Base-by-base conservation (phyloP, 2,888 invertebrate genomes). In the Eurytoma adleriae region DNA sequence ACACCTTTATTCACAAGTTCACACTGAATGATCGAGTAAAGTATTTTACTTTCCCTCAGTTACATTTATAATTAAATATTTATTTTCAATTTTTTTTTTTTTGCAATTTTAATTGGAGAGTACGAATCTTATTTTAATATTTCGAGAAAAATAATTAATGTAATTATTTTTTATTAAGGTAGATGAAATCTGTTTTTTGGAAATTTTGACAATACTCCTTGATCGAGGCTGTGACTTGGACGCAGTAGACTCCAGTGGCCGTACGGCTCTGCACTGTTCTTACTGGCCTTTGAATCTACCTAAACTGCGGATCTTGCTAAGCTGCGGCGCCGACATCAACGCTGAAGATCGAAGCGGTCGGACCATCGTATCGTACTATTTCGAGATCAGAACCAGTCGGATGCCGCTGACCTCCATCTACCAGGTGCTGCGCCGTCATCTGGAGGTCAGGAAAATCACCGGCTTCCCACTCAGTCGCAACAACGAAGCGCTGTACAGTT, bases 321-420 rank as follows among this genome's bases (percentile, higher is more conserved):
- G 50, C 3, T 78, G 71, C 30, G 78, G 78, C 10, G 78, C 78
- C 5, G 66, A 78, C 20, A 48, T 78, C 3, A 27, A 78, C 57
- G 50, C n/a, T 3, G 71, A 78, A 16, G 71, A 71, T 18, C 18
- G 13, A 5, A 50, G 27, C 14, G 78, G 71, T 13, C 71, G 71
- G 14, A 78, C 57, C 18, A 62, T 71, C 3, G 50, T 78, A 16
- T 71, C 70, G 16, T 71, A 57, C 57, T 50, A 57, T 14, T 20
- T 71, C 16, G 71, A 71, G 27, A 64, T 78, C 1, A 24, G 48
- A 2, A 27, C 66, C 1, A 66, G 78, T n/a, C 24, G 66, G 12
- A 64, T 71, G 27, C 54, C 64, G 4, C 12, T 70, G 16, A 40
- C 40, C 10, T 40, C 40, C 40, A 40, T 40, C 1, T 40, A 40